Base-by-base conservation (phyloP, 2,888 invertebrate species). In the Conistra vaccinii region DNA sequence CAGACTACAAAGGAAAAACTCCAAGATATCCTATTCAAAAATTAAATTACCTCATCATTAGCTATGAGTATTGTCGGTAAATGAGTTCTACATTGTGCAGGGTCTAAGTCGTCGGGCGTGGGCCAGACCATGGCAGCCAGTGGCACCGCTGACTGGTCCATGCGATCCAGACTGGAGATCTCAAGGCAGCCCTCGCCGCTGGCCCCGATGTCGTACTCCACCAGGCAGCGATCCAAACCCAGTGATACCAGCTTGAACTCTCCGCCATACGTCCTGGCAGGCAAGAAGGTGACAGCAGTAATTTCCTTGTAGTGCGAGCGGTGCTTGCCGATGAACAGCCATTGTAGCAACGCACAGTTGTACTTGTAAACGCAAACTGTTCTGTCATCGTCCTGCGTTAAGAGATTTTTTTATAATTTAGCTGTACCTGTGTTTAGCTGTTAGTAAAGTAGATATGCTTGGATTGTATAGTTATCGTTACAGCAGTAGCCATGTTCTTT, bases 91-190 rank as follows among this genome's bases (percentile, higher is more conserved):
- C 77, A 89, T 26, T 78, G 69, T 60, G 91, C 90, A 7, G 91
- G 85, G 51, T 94, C 85, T 10, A 94, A 42, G 7, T 88, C 78
- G 5, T 84, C 80, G 0, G 94, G 91, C 4, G 90, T 85, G 0
- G 95, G 94, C 96, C 96, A 96, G 57, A 89, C 87, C 4, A 95
- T 93, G 0, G 89, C 97, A 58, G 95, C 93, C 35, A 97, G 90
- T 0, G 98, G 98, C 7, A 97, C 88, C 0, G 97, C 97, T 35
- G 96, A 94, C 91, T 97, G 97, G 76, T 98, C 98, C 58, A 98
- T 96, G 68, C 97, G 92, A 78, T 97, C 97, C 73, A 97, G 90
- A 60, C 96, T 96, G n/a, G 89, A 73, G 26, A 97, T 88, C 81
- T 93, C 93, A 61, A 97, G 88, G 23, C 67, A 90, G 91, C 77